These are phyloP conservation scores for Euthynnus affinis DNA, from an alignment of 2,797 vertebrate species.

Conservation along the genomic window DNA sequence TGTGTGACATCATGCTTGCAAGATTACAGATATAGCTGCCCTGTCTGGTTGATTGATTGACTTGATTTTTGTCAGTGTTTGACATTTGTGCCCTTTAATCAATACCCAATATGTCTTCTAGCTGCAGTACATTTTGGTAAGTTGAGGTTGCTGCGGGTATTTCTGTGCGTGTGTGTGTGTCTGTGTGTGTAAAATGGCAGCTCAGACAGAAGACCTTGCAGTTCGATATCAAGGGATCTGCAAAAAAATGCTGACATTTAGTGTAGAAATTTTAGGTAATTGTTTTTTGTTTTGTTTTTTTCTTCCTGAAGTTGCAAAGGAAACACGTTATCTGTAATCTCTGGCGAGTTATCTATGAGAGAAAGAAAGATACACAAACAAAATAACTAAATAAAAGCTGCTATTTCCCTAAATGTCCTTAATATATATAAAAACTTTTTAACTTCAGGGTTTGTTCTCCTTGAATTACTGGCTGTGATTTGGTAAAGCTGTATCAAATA, in stretches of 20 bases:
- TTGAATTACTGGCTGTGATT: not conserved
- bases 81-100: constrained; percentile 29
- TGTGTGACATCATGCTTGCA: too few relatives aligned
- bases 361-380: too few relatives aligned
- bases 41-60: too few relatives aligned
- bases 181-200: not conserved
- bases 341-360: not conserved
- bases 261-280: not conserved
- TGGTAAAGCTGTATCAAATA: not conserved
- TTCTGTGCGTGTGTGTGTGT: not conserved
- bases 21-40: too few relatives aligned
- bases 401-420: not conserved
- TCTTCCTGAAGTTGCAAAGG: not conserved
- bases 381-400: too few relatives aligned
- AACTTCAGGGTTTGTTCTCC: not conserved
- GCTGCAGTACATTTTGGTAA: constrained; percentile 20
- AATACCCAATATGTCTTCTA: constrained; percentile 9
- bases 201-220: not conserved
- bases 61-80: too few relatives aligned
- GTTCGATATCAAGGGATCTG: not conserved
- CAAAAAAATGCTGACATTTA: not conserved
- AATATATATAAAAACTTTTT: too few relatives aligned
- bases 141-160: not conserved
- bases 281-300: not conserved
- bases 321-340: not conserved